Percentiles rank a stretch among this genome's conserved stretches.
Evolutionary conservation across 2,797 vertebrate genomes (phyloP).

Genomic region (Cebuella pygmaea): DNA sequence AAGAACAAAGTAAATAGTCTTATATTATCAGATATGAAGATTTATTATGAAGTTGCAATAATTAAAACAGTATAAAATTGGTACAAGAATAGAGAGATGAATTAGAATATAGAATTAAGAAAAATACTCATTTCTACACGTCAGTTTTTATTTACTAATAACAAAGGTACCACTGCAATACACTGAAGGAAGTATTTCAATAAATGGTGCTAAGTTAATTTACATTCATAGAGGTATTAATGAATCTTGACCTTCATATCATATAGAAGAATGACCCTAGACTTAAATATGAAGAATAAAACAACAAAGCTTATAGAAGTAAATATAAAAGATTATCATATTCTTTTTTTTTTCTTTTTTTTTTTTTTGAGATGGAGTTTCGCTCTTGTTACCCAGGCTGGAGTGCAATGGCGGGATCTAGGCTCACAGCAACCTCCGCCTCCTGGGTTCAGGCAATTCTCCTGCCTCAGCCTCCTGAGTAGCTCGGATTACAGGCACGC

Average conservation of each 20-base stretch:
- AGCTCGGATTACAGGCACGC: too few relatives aligned
- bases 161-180: background rate
- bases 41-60: slow-evolving; percentile 45
- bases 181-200: background rate
- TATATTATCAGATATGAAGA: background rate
- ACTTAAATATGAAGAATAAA: background rate
- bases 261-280: background rate
- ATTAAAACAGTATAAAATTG: background rate
- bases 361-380: too few relatives aligned
- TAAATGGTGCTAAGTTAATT: background rate
- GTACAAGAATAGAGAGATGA: background rate
- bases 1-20: slow-evolving; percentile 36
- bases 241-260: background rate
- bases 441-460: too few relatives aligned
- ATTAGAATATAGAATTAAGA: background rate
- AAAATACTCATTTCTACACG: background rate
- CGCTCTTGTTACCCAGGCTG: too few relatives aligned
- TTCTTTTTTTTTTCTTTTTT: background rate
- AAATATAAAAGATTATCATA: background rate
- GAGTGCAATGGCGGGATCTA: too few relatives aligned
- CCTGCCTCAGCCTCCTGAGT: too few relatives aligned
- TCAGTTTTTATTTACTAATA: slow-evolving; percentile 21
- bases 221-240: slow-evolving; percentile 21
- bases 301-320: background rate
- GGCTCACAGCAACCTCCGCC: too few relatives aligned